Evolutionary conservation across 2,113 vertebrate species (phyloP).

Genomic region (Clarias batrachus): DNA sequence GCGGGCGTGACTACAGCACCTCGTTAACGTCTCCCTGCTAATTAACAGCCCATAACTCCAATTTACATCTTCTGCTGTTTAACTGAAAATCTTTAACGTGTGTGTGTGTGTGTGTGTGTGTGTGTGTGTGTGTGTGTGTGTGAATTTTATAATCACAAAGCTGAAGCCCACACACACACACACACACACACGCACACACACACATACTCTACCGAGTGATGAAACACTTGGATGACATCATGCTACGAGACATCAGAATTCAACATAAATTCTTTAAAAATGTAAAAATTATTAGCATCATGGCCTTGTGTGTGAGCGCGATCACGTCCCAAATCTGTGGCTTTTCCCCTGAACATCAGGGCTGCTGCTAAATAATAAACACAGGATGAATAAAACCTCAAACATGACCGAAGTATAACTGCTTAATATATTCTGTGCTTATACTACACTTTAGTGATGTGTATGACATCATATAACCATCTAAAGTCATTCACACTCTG

Average conservation of each 20-base stretch:
- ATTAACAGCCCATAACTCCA: neutral
- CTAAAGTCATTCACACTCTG: too few species aligned
- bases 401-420: neutral
- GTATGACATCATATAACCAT: neutral
- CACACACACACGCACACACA: neutral
- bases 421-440: neutral
- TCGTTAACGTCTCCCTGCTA: too few species aligned
- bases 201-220: neutral
- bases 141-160: too few species aligned
- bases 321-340: neutral
- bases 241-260: neutral
- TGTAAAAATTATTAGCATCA: neutral
- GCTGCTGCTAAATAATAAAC: neutral
- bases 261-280: neutral
- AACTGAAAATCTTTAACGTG: neutral
- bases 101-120: too few species aligned
- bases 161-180: neutral
- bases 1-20: too few species aligned
- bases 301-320: neutral
- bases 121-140: too few species aligned
- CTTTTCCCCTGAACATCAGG: neutral
- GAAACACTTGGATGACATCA: neutral
- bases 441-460: neutral
- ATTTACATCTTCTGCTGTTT: too few species aligned
- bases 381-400: neutral